Evolutionary conservation across 1,140 invertebrate genomes (phyloP).

Genomic region (Neuroterus valhalla): DNA sequence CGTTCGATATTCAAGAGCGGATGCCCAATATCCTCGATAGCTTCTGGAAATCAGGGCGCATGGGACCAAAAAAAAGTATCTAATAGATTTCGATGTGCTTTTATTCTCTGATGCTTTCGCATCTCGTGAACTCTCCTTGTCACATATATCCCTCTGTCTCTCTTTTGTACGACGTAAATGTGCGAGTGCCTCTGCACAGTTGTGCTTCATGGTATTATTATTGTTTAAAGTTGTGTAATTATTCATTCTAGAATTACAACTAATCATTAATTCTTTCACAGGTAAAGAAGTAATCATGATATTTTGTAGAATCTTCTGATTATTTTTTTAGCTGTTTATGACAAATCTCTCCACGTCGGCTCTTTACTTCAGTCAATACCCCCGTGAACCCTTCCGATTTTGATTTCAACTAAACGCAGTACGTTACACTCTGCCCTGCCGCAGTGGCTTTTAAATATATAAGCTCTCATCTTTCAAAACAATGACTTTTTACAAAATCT

Average conservation of each 20-base stretch:
- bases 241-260: conserved; percentile 3
- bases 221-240: conserved; percentile 19
- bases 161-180: conserved; percentile 22
- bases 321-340: not conserved
- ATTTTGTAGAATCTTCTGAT: not conserved
- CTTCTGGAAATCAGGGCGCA: no score
- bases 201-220: conserved; percentile 30
- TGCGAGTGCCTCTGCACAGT: conserved; percentile 27
- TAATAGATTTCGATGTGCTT: no score
- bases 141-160: not conserved
- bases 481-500: not conserved
- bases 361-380: not conserved
- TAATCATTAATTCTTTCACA: not conserved
- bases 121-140: no score
- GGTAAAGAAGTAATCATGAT: no score
- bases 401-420: not conserved
- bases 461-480: conserved; percentile 11
- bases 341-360: conserved; percentile 3
- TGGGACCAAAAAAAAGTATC: no score
- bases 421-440: not conserved
- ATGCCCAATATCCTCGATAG: no score
- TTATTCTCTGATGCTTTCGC: no score
- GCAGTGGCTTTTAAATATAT: conserved; percentile 13
- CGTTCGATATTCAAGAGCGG: no score
- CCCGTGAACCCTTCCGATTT: conserved; percentile 9